Evolutionary conservation across 1,140 invertebrate species (phyloP), one percentile per base, ranked within the genome.

Genomic region (Orussus abietinus): DNA sequence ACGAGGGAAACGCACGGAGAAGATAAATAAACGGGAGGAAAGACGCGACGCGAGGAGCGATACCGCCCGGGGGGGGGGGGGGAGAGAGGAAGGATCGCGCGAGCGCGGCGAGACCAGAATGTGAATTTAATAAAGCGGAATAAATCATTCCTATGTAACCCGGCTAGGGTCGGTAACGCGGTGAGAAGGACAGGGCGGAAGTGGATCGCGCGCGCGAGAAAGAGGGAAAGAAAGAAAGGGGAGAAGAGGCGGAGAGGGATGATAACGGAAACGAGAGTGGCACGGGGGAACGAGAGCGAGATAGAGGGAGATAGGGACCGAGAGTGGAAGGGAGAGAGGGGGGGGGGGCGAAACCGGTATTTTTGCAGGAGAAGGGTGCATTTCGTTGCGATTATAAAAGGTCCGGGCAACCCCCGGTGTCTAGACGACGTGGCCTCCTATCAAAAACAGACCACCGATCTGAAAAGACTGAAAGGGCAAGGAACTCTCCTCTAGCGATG

Each of bases 381-480:
- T 63, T 63, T 59, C 54, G 58, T 63, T 61, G 58, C 58, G 54
- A 63, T 63, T 59, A 63, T 63, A 63, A 63, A 63, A 63, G 60
- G n/a, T 47, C 43, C 42, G 46, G 51, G 56, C 50, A 57, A 60
- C 51, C 58, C 50, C 45, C 45, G 50, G 51, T 57, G 60, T 63
- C 60, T 63, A 63, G 60, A 63, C 60, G 58, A 61, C 47, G 54
- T 53, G 53, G 59, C 53, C 60, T 61, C 59, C 56, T 63, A 63
- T 63, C 55, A 59, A 61, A 63, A 63, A 63, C 58, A 63, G 56
- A 63, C 58, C 57, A 55, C 55, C 58, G 48, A 55, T 55, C 46
- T 61, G 58, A 63, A 61, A 61, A 57, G 54, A 46, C 19, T 51
- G 58, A 69, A 68, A 68, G 65, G 64, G 64, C 65, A 66, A 69